Evolutionary conservation across 2,113 vertebrate genomes (phyloP).

Genomic region (Alligator sinensis): DNA sequence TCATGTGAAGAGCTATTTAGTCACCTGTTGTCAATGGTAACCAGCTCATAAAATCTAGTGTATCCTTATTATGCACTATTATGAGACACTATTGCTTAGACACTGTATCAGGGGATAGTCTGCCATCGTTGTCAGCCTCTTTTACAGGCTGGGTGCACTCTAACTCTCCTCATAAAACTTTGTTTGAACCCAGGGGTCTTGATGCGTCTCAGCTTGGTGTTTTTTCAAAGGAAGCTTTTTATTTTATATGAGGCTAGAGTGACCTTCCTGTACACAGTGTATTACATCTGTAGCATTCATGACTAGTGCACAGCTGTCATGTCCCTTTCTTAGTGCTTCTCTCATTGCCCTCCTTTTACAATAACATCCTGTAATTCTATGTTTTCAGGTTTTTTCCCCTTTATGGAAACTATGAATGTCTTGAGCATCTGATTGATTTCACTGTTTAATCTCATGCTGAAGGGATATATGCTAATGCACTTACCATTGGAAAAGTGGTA

Average conservation of each 20-base stretch:
- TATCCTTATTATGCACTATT: neutral
- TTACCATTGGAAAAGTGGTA: neutral
- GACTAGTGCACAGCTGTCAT: neutral
- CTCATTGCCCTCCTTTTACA: neutral
- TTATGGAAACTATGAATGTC: accelerated
- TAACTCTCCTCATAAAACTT: conserved; percentile 65
- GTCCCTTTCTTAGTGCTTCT: accelerated
- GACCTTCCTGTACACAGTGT: neutral
- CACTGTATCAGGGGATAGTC: neutral
- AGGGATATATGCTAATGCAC: neutral
- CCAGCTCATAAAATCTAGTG: conserved; percentile 46
- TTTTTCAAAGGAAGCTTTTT: neutral
- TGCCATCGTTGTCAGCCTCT: neutral
- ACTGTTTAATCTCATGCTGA: neutral
- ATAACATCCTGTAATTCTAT: neutral
- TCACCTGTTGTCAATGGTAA: conserved; percentile 64
- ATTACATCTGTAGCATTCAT: neutral
- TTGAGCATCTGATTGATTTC: neutral
- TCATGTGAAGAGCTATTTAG: conserved; percentile 40
- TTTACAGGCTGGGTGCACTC: conserved; percentile 61
- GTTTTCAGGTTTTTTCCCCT: neutral
- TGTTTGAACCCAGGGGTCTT: conserved; percentile 36
- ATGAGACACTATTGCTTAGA: neutral
- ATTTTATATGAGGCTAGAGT: neutral
- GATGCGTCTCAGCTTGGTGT: neutral